Evolutionary conservation across 2,888 invertebrate species (phyloP).

Genomic region (Sinhomidia bicolor): DNA sequence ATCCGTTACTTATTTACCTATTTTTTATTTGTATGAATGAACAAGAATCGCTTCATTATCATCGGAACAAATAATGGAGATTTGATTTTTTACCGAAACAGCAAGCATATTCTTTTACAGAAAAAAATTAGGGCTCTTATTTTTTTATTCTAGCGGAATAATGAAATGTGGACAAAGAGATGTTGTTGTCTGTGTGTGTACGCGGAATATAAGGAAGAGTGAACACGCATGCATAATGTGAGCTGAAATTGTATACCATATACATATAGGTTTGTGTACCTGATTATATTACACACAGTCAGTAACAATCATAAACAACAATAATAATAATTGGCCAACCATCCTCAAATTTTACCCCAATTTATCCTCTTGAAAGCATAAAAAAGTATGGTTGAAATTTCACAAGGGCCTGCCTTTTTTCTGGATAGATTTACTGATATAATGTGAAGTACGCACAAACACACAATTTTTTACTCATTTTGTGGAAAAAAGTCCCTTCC

Average conservation of each 20-base stretch:
- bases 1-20: too few relatives aligned
- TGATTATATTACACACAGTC: constrained; percentile 40
- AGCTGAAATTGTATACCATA: constrained; percentile 25
- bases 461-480: constrained; percentile 61
- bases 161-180: constrained; percentile 19
- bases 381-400: constrained; percentile 51
- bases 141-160: constrained; percentile 29
- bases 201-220: too few relatives aligned
- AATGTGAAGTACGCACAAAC: too few relatives aligned
- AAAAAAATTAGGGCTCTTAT: constrained; percentile 68
- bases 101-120: not conserved
- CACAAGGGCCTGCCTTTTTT: constrained; percentile 54
- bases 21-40: not conserved
- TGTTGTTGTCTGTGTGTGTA: not conserved
- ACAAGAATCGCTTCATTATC: not conserved
- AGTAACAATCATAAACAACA: constrained; percentile 58
- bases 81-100: not conserved
- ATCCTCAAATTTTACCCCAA: constrained; percentile 55
- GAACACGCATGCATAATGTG: constrained; percentile 32
- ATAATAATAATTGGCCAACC: constrained; percentile 64
- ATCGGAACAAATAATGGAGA: not conserved
- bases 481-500: constrained; percentile 3
- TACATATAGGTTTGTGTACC: constrained; percentile 32
- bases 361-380: constrained; percentile 61
- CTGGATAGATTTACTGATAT: constrained; percentile 30